Evolutionary conservation across 2,888 invertebrate genomes (phyloP).

Genomic region (Harpagoxenus sublaevis): DNA sequence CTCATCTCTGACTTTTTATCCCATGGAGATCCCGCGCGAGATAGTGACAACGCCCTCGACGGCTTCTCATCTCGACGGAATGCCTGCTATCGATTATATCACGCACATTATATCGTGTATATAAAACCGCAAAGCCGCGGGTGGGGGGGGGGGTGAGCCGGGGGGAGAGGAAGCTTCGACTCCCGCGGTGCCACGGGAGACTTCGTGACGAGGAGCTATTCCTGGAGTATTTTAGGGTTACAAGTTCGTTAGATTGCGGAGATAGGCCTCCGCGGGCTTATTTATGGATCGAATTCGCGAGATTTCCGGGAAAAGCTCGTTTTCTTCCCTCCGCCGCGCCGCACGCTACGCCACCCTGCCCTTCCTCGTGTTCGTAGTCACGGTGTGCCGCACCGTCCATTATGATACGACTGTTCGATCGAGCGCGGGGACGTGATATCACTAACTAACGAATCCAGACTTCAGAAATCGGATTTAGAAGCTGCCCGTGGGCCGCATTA

Average conservation of each 20-base stretch:
- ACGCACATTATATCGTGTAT: slow-evolving; percentile 67
- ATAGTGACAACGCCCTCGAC: slow-evolving; percentile 66
- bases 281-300: slow-evolving; percentile 78
- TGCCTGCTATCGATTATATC: slow-evolving; percentile 71
- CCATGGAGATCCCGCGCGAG: slow-evolving; percentile 63
- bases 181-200: slow-evolving; percentile 57
- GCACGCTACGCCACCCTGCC: slow-evolving; percentile 48
- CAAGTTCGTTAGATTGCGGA: slow-evolving; percentile 76
- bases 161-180: neutral
- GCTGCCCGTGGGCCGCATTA: slow-evolving; percentile 25
- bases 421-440: slow-evolving; percentile 46
- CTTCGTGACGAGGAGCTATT: slow-evolving; percentile 77
- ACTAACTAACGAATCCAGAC: slow-evolving; percentile 52
- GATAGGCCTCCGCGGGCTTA: slow-evolving; percentile 74
- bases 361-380: slow-evolving; percentile 44
- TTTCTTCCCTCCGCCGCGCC: slow-evolving; percentile 46
- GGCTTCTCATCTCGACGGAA: slow-evolving; percentile 65
- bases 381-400: slow-evolving; percentile 46
- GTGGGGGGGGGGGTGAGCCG: neutral
- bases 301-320: slow-evolving; percentile 74
- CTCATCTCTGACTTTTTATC: slow-evolving; percentile 46
- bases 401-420: slow-evolving; percentile 62
- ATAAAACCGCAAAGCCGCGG: slow-evolving; percentile 63
- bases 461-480: slow-evolving; percentile 44
- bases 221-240: slow-evolving; percentile 76